These are phyloP conservation scores for Eclectus roratus DNA, from an alignment of 2,113 vertebrate genomes.

Conservation along the genomic window DNA sequence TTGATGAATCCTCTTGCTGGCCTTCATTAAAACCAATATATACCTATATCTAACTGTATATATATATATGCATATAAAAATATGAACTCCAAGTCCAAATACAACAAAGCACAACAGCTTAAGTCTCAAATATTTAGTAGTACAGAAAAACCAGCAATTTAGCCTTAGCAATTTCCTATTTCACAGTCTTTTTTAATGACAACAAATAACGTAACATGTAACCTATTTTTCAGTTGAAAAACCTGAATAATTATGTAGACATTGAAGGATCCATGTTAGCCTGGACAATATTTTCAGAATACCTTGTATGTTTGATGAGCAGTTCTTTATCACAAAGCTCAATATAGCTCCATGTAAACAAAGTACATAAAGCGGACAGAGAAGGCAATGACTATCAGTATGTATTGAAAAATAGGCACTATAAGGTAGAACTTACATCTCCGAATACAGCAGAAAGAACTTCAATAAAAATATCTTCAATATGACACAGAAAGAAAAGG, in stretches of 20 bases:
- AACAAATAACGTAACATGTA: constrained; percentile 5
- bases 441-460: neutral
- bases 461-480: neutral
- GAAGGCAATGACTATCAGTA: neutral
- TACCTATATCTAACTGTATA: neutral
- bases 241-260: neutral
- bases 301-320: neutral
- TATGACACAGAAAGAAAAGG: neutral
- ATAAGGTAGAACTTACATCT: neutral
- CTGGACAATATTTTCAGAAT: neutral
- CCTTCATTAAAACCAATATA: neutral
- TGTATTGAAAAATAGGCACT: neutral
- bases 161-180: neutral
- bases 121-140: neutral
- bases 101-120: neutral
- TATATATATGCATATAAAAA: neutral
- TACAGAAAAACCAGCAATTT: neutral
- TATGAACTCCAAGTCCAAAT: neutral
- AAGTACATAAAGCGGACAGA: neutral
- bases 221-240: neutral
- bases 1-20: neutral
- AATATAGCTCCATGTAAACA: neutral
- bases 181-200: neutral
- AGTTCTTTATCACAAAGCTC: neutral
- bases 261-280: neutral